A percentile compares a stretch with the other conserved stretches of the same genome.
phyloP scores from a whole-genome alignment of 2,797 vertebrate genomes.

The Ambastaia sidthimunki region DNA sequence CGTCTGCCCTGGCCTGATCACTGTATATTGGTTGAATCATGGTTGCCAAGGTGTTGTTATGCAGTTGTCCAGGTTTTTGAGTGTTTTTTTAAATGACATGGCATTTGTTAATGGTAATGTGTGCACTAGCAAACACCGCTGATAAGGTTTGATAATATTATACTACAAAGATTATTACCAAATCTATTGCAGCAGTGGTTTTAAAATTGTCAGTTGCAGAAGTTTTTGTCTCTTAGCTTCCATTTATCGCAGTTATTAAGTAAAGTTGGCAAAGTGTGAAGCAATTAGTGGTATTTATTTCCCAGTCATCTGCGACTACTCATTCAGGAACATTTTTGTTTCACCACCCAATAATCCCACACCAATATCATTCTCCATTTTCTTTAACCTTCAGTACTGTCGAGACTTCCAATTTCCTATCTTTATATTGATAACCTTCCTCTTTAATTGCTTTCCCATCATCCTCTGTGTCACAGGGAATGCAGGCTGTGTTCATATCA shows the following conservation, averaged over 20 bases:
- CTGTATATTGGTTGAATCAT: slow-evolving; percentile 62
- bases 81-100: too few relatives aligned
- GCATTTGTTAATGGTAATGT: too few relatives aligned
- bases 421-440: neutral
- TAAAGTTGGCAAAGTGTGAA: neutral
- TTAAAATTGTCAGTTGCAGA: too few relatives aligned
- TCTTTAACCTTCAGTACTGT: neutral
- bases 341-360: neutral
- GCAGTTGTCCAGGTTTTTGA: too few relatives aligned
- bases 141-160: too few relatives aligned
- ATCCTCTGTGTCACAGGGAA: neutral
- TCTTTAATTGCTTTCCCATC: neutral
- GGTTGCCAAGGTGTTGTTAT: too few relatives aligned
- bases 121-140: too few relatives aligned
- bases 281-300: neutral
- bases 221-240: too few relatives aligned
- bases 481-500: neutral
- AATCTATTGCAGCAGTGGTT: too few relatives aligned
- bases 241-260: neutral
- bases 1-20: slow-evolving; percentile 53
- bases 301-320: neutral
- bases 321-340: neutral
- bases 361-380: neutral
- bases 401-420: neutral
- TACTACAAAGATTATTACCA: too few relatives aligned